Base-by-base conservation (phyloP, 2,797 vertebrate genomes). In the Sebastes dallii region DNA sequence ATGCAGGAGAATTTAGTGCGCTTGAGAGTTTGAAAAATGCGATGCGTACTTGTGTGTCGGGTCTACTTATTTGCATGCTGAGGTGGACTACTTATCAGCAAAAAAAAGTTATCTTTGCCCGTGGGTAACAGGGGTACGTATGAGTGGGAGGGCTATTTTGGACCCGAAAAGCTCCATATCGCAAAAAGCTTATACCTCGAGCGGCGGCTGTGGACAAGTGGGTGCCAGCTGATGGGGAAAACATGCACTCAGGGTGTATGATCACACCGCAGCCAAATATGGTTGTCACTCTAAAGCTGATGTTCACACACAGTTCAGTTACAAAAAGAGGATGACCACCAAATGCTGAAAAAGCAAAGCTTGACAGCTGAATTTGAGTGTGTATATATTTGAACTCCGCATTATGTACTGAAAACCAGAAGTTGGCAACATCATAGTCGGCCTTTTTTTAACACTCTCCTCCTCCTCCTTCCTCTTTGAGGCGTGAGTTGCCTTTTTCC, bases 141-240 rank as follows among this genome's bases (percentile, higher is more conserved):
- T 80, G 78, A 91, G 92, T 86, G 95, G 90, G 88, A 30, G 71
- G 67, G 79, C 95, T 96, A 94, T 96, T 96, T 96, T 93, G 77
- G 91, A 91, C 83, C 55, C 66, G 85, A 91, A 92, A 89, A 93
- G 88, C 88, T 90, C 87, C 92, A 69, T 91, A 94, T 88, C 87
- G 80, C 80, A 84, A 86, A 36, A 91, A 90, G 82, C 91, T 84
- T 82, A 88, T 85, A 72, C 90, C 42, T 85, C 67, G 67, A 90
- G 95, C 77, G 50, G 39, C 42, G 75, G 84, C 82, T 77, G 88
- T 91, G 93, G 87, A 92, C 75, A 89, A 92, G 88, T 92, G 88
- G 83, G 90, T 95, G 90, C 83, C 92, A 94, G 93, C 90, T 95
- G 93, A 94, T 77, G 92, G 86, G 87, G 67, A 86, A 87, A 93